Base-by-base conservation (phyloP, 2,797 vertebrate genomes). In the Parambassis ranga region DNA sequence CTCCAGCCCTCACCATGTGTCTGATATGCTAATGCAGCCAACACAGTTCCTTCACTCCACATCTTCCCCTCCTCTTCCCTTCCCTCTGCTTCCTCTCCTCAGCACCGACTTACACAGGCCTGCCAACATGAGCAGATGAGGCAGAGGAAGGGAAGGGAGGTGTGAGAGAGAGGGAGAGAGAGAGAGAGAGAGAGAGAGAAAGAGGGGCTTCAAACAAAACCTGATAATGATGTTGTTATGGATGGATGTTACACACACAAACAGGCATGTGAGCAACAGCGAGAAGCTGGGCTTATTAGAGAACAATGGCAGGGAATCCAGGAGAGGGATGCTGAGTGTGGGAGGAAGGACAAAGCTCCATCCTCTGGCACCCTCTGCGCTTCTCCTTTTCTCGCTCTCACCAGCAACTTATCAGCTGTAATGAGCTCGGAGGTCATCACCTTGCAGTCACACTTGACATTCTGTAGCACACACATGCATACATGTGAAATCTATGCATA, bases 141-240 rank as follows among this genome's bases (percentile, higher is more conserved):
- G 65, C 30, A 73, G 71, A 81, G 69, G 79, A 64, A 53, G 61
- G 36, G 50, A 36, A 65, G 61, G 74, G 38, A 37, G 50, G 59
- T 47, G 52, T 63, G 56, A 28, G 24, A 44, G 69, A 61, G 49
- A 37, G 55, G 66, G 57, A 16, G 53, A 36, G 70, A 31, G 26
- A 33, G 53, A 31, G 60, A 50, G 63, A 11, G 46, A 74, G 65
- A 51, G 39, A 47, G 62, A 31, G 36, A 41, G 60, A 48, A 60
- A 68, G 64, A 47, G 66, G 41, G 78, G 71, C 86, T 90, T 92
- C 85, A 90, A 89, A 91, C 71, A 80, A 83, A 86, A 79, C 53
- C 72, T 76, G 84, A 73, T 91, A 91, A 93, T 92, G 88, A 92
- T 92, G 90, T 91, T 90, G 89, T 92, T 88, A 85, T 74, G 75